Evolutionary conservation across 2,888 invertebrate species (phyloP).

Genomic region (Oligia latruncula): DNA sequence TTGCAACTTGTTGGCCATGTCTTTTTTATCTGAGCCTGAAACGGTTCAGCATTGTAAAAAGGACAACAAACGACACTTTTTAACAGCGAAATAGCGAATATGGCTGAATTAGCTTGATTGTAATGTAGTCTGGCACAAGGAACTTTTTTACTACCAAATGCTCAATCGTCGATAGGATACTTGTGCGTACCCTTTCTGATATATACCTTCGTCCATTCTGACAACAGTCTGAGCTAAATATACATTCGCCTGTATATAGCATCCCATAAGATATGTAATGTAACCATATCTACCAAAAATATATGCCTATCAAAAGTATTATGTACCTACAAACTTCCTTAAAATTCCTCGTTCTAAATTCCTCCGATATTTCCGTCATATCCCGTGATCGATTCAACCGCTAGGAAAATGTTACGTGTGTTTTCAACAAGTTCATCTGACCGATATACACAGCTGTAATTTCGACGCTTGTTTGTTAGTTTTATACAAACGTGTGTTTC

Average conservation of each 20-base stretch:
- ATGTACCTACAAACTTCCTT: neutral
- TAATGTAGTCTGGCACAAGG: neutral
- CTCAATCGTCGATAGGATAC: neutral
- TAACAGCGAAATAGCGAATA: neutral
- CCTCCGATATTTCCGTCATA: slow-evolving; percentile 38
- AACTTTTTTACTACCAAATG: neutral
- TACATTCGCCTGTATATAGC: neutral
- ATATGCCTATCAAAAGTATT: slow-evolving; percentile 8
- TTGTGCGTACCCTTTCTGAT: neutral
- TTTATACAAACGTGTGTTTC: slow-evolving; percentile 43
- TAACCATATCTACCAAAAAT: neutral
- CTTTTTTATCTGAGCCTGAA: neutral
- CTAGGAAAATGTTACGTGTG: slow-evolving; percentile 39
- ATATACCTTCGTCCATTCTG: neutral
- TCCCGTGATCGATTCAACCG: slow-evolving; percentile 23
- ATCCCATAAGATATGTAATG: neutral
- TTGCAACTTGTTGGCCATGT: neutral
- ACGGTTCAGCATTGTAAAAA: neutral
- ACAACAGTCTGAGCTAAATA: neutral
- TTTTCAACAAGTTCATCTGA: slow-evolving; percentile 59
- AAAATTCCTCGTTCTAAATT: slow-evolving; percentile 36
- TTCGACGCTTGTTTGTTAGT: slow-evolving; percentile 44
- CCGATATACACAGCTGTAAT: slow-evolving; percentile 62
- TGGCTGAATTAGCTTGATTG: neutral
- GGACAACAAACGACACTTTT: neutral